These are phyloP conservation scores for Melikaiella ostensackeni DNA, from an alignment of 2,888 invertebrate species.

Conservation along the genomic window DNA sequence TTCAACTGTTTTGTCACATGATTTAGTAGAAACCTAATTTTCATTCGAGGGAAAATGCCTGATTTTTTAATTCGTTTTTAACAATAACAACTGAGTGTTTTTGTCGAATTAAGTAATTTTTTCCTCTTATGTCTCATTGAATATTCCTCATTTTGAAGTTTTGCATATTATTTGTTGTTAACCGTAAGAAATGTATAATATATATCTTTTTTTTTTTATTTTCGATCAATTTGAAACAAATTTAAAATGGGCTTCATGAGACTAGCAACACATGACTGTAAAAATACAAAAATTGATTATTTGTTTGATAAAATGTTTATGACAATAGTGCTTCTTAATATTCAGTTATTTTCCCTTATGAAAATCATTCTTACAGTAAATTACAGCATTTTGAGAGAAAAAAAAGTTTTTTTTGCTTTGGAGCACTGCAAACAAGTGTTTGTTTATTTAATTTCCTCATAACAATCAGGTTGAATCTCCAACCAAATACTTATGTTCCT, in stretches of 20 bases:
- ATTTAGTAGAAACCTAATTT: no score
- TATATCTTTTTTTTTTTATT: no score
- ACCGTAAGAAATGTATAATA: not conserved
- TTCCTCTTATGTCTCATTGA: no score
- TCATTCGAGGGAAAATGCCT: no score
- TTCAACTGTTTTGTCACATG: no score
- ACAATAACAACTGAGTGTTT: no score
- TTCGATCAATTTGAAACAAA: not conserved
- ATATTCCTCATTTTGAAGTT: not conserved
- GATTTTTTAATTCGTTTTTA: no score
- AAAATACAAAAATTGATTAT: no score
- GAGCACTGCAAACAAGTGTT: constrained; percentile 43
- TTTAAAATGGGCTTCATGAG: not conserved
- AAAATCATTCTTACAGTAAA: not conserved
- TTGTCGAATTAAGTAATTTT: no score
- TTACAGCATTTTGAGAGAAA: not conserved
- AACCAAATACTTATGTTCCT: no score
- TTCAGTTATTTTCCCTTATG: not conserved
- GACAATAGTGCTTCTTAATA: not conserved
- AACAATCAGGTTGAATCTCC: not conserved
- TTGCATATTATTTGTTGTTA: not conserved
- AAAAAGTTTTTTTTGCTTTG: constrained; percentile 27
- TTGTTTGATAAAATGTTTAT: no score
- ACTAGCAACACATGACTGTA: not conserved
- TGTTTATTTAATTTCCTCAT: constrained; percentile 33